Evolutionary conservation across 2,888 invertebrate genomes (phyloP), one percentile per base, ranked within the genome.

Genomic region (Cerastis leucographa): DNA sequence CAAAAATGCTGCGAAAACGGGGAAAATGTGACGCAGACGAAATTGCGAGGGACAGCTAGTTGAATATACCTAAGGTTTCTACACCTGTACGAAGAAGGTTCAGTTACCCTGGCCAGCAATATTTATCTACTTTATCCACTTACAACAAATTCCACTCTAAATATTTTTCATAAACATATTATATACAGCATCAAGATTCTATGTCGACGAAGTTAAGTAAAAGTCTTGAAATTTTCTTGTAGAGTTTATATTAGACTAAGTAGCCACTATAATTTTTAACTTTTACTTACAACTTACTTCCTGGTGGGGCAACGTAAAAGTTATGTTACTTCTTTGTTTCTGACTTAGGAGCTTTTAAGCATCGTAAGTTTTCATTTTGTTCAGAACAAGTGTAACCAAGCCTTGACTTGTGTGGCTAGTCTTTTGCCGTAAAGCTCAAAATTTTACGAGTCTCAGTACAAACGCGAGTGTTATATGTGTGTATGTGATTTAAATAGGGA

Each of bases 291-390:
- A 85, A 70, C 35, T 69, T 76, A 68, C 73, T 86, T 85, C 71
- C 75, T 77, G 40, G 76, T 65, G 74, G 74, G 78, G 71, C 86
- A 78, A 80, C 78, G 79, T 72, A 61, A 73, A 81, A 87, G 87
- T 87, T 87, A 83, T 78, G 80, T 73, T 78, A 68, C 74, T 85
- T 88, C 87, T 86, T 84, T 85, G 88, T 88, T 88, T 81, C 87
- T 78, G 72, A 78, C 73, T 87, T 73, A 79, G 71, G 76, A 71
- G 80, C 85, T 87, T 87, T 87, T 83, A 88, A 78, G 75, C 61
- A 81, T 83, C 75, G 80, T 80, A 86, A 76, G 87, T 88, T 88
- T 78, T 69, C 74, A 83, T 88, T 88, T 83, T 78, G 74, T 76
- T 77, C 75, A 65, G 75, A 74, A 80, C 71, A 69, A 86, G 71